These are phyloP conservation scores for Riparia riparia DNA, from an alignment of 2,113 vertebrate genomes.

Conservation along the genomic window DNA sequence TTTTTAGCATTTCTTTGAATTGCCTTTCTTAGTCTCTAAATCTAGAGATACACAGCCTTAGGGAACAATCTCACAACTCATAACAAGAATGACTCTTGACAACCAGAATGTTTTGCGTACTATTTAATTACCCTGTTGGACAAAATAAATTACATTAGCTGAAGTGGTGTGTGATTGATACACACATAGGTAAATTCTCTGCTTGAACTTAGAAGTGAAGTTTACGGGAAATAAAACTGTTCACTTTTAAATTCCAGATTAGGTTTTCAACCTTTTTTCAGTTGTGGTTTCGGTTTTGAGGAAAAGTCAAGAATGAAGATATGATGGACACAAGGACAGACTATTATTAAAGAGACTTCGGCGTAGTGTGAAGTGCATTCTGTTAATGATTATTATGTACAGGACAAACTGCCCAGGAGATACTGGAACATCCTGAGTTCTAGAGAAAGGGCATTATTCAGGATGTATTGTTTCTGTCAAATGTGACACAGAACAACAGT, in stretches of 20 bases:
- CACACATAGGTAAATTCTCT: not conserved
- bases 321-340: not conserved
- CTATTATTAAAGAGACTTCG: not conserved
- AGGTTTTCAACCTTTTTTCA: not conserved
- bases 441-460: not conserved
- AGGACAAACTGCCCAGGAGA: not conserved
- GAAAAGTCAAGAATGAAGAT: not conserved
- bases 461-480: not conserved
- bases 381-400: not conserved
- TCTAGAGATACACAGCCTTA: not conserved
- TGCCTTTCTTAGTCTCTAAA: not conserved
- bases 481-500: not conserved
- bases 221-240: not conserved
- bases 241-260: not conserved
- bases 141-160: not conserved
- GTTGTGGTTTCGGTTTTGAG: not conserved
- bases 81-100: not conserved
- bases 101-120: not conserved
- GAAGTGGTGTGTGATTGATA: not conserved
- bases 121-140: not conserved
- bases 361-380: not conserved
- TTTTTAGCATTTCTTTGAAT: not conserved
- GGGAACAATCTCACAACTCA: not conserved
- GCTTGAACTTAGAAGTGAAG: not conserved
- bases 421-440: not conserved